Base-by-base conservation (phyloP, 2,888 invertebrate species). In the Leptopilina syphax region DNA sequence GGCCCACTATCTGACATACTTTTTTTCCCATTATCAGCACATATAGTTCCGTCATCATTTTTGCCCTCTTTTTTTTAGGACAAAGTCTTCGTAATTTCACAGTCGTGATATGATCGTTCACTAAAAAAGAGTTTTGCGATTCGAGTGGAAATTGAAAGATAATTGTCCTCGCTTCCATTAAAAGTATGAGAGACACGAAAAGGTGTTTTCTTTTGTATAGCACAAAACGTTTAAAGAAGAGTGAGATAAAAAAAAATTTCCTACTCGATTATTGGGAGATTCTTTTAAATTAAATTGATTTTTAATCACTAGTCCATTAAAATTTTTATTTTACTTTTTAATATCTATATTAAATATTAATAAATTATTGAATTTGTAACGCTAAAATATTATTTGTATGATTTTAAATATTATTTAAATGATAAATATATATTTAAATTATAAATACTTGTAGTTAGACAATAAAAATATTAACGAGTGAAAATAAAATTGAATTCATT, bases 191-290 rank as follows among this genome's bases (percentile, higher is more conserved):
- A 12, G 13, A 70, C 63, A 63, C 50, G 70, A 70, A 50, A 70
- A 18, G 27, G 54, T 54, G 27, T 68, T 70, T 27, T 54, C 27
- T 27, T 54, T 27, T 50, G 70, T 50, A 34, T 34, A 27, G 27
- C 50, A 54, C 27, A 70, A 12, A 70, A 54, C 68, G 81, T 83
- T 84, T 8, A 44, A 8, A 44, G 84, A 85, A 81, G 82, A 85
- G 85, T 84, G 86, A 88, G 88, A 88, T 87, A 89, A 87, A 87
- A 84, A 89, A 83, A 85, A 85, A 83, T 86, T 84, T 77, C 83
- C 83, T 86, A 81, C 78, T 81, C 77, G 79, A 82, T 83, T 80
- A 70, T 80, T 77, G 77, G 79, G 76, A 67, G 65, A 44, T 44
- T 34, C 1, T 2, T 8, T 80, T 77, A 79, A 65, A 80, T 60